phyloP scores from a whole-genome alignment of 2,888 invertebrate genomes.

The Lasius fuliginosus region DNA sequence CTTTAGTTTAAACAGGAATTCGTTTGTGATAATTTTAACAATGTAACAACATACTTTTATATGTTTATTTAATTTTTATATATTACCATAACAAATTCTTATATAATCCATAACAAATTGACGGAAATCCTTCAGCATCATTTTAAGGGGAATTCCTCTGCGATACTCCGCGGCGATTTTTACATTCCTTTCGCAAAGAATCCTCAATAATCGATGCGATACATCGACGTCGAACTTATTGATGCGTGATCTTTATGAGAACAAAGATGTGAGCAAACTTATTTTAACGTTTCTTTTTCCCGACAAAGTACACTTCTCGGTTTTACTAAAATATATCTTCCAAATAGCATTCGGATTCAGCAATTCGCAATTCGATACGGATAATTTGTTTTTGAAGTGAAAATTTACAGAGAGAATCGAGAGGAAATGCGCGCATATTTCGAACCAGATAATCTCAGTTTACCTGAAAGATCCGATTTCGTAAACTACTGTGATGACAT shows the following conservation, averaged over 20 bases:
- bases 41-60: background rate
- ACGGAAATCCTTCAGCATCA: background rate
- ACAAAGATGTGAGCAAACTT: slow-evolving; percentile 48
- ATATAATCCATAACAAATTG: background rate
- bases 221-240: slow-evolving; percentile 45
- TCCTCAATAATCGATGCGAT: slow-evolving; percentile 45
- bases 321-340: slow-evolving; percentile 26
- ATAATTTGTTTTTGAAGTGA: slow-evolving; percentile 14
- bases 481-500: background rate
- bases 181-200: slow-evolving; percentile 31
- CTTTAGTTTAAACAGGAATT: background rate
- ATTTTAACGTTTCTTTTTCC: slow-evolving; percentile 46
- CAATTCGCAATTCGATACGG: slow-evolving; percentile 1
- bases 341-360: slow-evolving; percentile 13
- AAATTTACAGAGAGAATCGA: background rate
- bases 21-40: background rate
- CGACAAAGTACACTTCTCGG: slow-evolving; percentile 4
- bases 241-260: slow-evolving; percentile 47
- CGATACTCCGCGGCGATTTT: slow-evolving; percentile 52
- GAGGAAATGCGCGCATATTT: background rate
- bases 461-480: background rate
- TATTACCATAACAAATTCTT: background rate
- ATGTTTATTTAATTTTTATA: background rate
- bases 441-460: background rate
- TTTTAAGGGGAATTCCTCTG: background rate